Evolutionary conservation across 2,888 invertebrate genomes (phyloP), one percentile per base, ranked within the genome.

Genomic region (Prosopocoilus inquinatus): DNA sequence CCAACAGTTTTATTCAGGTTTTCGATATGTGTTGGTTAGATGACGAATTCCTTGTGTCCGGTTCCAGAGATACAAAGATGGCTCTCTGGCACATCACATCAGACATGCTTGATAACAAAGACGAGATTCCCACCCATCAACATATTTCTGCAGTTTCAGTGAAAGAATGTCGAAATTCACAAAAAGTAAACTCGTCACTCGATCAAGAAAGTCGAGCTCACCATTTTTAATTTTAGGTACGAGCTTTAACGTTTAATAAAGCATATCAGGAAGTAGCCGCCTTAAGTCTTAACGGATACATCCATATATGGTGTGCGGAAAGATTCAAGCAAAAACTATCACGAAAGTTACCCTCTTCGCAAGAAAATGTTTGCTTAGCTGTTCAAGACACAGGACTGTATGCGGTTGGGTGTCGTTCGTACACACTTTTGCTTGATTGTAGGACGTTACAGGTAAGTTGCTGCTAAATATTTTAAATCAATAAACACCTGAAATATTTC

Each of bases 1-100:
- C 16, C 16, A 44, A 1, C n/a, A 15, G 50, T 53, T 50, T 56
- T 51, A 47, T 51, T 2, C 65, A 84, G 83, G 82, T 85, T 59
- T 84, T 91, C 76, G 96, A 96, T 72, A 88, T 95, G 86, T 91
- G 91, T 62, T 97, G 96, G 96, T 78, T 97, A 59, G 96, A 97
- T 77, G 96, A 97, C 77, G 90, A 96, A 77, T 95, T 93, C 80
- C 79, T 96, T 52, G 94, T 96, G 54, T 93, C 95, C 4, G 96
- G 96, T 9, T 94, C 95, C 0, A 85, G 95, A 50, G 96, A 96
- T 77, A 92, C 93, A 2, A 89, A 88, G 73, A 84, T 96, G 80
- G 92, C 93, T 15, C 79, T 96, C 56, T 97, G 96, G 96, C 84
- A 88, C 57, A 88, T 95, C 49, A 89, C 75, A 2, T 70, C 76